Base-by-base conservation (phyloP, 1,140 invertebrate species). In the Apis laboriosa region DNA sequence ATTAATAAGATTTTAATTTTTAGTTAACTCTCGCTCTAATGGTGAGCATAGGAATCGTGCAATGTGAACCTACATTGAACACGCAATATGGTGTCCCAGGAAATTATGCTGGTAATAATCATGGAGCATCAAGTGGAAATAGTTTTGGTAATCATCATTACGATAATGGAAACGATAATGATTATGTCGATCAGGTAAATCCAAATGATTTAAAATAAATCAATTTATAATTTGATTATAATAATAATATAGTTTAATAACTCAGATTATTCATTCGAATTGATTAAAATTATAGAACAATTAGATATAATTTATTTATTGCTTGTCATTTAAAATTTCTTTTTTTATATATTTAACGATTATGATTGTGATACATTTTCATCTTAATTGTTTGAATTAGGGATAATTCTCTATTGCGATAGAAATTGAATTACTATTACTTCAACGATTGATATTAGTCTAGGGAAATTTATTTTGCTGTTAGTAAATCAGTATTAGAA, bases 81-180 rank as follows among this genome's bases (percentile, higher is more conserved):
- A 92, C 89, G 80, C 93, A 94, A 85, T 94, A 94, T 60, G 93
- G 93, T 53, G 92, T 92, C 49, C 93, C 93, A 67, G 92, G 90
- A 66, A 94, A 93, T 91, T 94, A 88, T 86, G 92, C 87, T 55
- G 91, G 79, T 85, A 88, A 71, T 66, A 76, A 88, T 24, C 70
- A 72, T 9, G 75, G 70, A 1, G 19, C 68, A 0, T 19, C 78
- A 11, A 61, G 55, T 71, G 86, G 76, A 56, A 86, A 79, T 64
- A 67, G 66, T 60, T 83, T 83, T 53, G 86, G 86, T 11, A 81
- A 82, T 66, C 86, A 87, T 77, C 84, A 84, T n/a, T 83, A 83
- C 21, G 84, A 88, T 28, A 78, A 82, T 71, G 91, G 91, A 56
- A 91, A 93, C 66, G 91, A 93, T 63, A 87, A 90, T 56, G 89